Evolutionary conservation across 2,888 invertebrate genomes (phyloP).

Genomic region (Apodemia hepburni): DNA sequence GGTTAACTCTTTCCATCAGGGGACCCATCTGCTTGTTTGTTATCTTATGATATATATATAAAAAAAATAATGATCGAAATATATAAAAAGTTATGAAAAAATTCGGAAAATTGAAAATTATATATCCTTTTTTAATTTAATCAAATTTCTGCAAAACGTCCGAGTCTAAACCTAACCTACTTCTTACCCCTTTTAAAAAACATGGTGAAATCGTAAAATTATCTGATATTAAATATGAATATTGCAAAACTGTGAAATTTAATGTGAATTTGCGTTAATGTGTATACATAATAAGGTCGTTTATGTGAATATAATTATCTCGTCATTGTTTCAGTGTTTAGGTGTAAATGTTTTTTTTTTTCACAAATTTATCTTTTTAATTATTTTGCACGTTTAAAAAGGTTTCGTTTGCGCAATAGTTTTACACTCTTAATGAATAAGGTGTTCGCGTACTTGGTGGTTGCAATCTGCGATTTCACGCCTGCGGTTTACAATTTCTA

Average conservation of each 20-base stretch:
- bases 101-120: too few species aligned
- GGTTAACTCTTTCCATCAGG: too few species aligned
- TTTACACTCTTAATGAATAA: background rate
- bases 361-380: slow-evolving; percentile 4
- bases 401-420: background rate
- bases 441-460: background rate
- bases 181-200: background rate
- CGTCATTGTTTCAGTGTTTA: background rate
- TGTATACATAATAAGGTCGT: slow-evolving; percentile 1
- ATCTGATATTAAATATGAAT: slow-evolving; percentile 1
- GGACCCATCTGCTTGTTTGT: too few species aligned
- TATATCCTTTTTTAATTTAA: too few species aligned
- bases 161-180: too few species aligned
- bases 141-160: too few species aligned
- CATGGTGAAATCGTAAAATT: slow-evolving; percentile 8
- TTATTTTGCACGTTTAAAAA: background rate
- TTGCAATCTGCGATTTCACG: background rate
- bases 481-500: background rate
- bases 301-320: background rate
- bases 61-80: too few species aligned
- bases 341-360: slow-evolving; percentile 8
- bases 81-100: too few species aligned
- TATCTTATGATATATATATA: too few species aligned
- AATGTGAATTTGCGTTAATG: background rate
- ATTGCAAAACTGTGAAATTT: background rate